Evolutionary conservation across 1,140 invertebrate genomes (phyloP), one percentile per base, ranked within the genome.

Genomic region (Megathymus violae): DNA sequence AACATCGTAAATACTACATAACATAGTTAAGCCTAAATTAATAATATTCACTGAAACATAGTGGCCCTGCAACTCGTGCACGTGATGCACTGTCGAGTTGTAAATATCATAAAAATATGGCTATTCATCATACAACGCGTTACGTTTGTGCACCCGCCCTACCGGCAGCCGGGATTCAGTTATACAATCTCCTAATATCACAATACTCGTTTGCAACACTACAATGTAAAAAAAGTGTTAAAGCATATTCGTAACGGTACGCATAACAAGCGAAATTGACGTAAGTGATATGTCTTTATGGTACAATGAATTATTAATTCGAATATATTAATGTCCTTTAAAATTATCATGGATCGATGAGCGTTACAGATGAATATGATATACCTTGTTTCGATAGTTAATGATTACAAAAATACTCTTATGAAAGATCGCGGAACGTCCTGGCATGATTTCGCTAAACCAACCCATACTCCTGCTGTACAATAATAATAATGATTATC

Each of bases 1-100:
- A 88, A 88, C 81, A 71, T 88, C 74, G 77, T 90, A 89, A 90
- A 88, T 83, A 90, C 88, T 90, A 89, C 78, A 85, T 87, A 89
- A 89, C 85, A 88, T 89, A 85, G 76, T 80, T 86, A 82, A 79
- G 74, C 72, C 79, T 88, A 88, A 76, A 84, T 74, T 78, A 80
- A 78, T 74, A 74, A 83, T 81, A 82, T 80, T 87, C 72, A 86
- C 77, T 85, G 76, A 80, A 80, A 80, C 78, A 85, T 78, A 73
- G 74, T 76, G 67, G 72, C 72, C 59, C 72, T 76, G 72, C 65
- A 78, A 69, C 64, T 70, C 64, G 65, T 51, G 47, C 47, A 69
- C 65, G 51, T 69, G 78, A 76, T 78, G 79, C 76, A 83, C 75
- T 82, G 79, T 79, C 65, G 62, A 64, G 60, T 86, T 61, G 69